phyloP scores from a whole-genome alignment of 1,140 invertebrate genomes.

The Limonius californicus region DNA sequence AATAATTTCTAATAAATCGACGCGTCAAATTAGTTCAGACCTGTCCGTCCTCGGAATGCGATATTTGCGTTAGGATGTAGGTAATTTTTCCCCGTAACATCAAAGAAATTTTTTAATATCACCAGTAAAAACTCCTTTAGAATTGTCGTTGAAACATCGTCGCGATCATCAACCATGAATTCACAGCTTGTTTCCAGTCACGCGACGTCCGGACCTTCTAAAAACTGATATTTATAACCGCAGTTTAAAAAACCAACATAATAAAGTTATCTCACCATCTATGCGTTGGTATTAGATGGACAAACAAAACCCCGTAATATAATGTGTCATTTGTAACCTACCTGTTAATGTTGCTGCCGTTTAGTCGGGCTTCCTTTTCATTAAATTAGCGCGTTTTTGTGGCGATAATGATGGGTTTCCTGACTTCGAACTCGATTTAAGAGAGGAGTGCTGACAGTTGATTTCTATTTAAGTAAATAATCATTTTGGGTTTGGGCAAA shows the following conservation, averaged over 20 bases:
- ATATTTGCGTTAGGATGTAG: too few relatives aligned
- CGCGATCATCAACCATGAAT: conserved; percentile 27
- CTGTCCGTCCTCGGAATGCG: neutral
- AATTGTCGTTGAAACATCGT: conserved; percentile 17
- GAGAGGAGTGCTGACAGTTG: too few relatives aligned
- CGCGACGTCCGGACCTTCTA: conserved; percentile 14
- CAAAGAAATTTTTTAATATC: neutral
- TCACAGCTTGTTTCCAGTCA: conserved; percentile 22
- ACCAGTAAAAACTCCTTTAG: neutral
- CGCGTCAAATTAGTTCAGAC: too few relatives aligned
- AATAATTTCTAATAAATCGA: too few relatives aligned
- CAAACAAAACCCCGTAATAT: conserved; percentile 14
- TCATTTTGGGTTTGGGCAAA: too few relatives aligned
- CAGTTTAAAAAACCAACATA: conserved; percentile 17
- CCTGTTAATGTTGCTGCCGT: conserved; percentile 5
- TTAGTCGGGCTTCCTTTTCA: neutral
- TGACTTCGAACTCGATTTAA: too few relatives aligned
- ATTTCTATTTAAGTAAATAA: too few relatives aligned
- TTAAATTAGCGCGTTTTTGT: conserved; percentile 8
- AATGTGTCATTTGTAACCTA: conserved; percentile 13
- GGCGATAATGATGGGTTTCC: neutral
- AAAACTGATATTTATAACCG: conserved; percentile 18
- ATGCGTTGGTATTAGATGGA: conserved; percentile 7
- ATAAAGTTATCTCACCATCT: conserved; percentile 15
- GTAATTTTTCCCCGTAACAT: neutral